Percentiles rank a stretch among this genome's conserved stretches.
Evolutionary conservation across 2,888 invertebrate genomes (phyloP).

Genomic region (Thera britannica): DNA sequence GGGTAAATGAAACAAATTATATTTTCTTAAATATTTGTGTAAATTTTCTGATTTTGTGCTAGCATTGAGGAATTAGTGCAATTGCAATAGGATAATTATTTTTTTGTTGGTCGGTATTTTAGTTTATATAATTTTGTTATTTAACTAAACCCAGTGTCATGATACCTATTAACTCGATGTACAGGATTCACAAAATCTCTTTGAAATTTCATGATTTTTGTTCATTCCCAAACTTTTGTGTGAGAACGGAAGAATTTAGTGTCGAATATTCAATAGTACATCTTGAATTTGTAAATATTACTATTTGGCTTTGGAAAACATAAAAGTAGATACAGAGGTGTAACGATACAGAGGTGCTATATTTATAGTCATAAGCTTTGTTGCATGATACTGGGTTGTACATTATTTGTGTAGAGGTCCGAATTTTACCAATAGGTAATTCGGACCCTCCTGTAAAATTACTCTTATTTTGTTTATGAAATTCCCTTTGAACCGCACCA

Average conservation of each 20-base stretch:
- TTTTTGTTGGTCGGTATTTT: slow-evolving; percentile 17
- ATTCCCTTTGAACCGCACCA: slow-evolving; percentile 65
- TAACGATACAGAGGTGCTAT: neutral
- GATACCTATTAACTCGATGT: neutral
- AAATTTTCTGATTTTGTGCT: neutral
- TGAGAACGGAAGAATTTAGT: no score
- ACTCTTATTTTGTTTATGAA: slow-evolving; percentile 46
- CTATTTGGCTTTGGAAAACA: neutral
- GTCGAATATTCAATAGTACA: no score
- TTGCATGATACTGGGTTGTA: slow-evolving; percentile 21
- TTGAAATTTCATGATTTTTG: no score
- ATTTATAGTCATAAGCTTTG: neutral
- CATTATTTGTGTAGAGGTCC: neutral
- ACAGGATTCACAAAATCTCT: no score
- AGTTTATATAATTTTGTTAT: slow-evolving; percentile 21
- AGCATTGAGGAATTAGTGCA: slow-evolving; percentile 20
- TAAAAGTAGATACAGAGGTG: neutral
- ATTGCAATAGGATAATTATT: slow-evolving; percentile 14
- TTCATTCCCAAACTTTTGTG: no score
- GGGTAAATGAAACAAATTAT: neutral
- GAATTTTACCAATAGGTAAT: slow-evolving; percentile 26
- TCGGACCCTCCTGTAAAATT: slow-evolving; percentile 36
- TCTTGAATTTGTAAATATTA: no score
- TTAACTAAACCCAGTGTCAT: slow-evolving; percentile 22
- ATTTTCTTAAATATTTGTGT: neutral